Evolutionary conservation across 1,140 invertebrate species (phyloP), one percentile per base, ranked within the genome.

Genomic region (Chrysopa pallens): DNA sequence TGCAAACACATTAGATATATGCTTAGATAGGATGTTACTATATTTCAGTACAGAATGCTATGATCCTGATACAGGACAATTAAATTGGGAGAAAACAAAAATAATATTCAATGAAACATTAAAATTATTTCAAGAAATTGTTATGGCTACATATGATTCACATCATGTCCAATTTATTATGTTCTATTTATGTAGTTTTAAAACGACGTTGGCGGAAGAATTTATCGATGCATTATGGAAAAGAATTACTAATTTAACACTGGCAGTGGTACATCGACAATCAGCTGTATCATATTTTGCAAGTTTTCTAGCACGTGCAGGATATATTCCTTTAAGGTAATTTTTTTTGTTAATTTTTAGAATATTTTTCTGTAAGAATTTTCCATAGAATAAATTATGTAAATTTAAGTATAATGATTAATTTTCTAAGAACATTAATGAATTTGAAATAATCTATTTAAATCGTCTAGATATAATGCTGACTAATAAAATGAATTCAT

Each of bases 101-200:
- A 43, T 43, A 43, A 49, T 66, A 11, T 69, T 69, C 43, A 52
- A 60, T 6, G 63, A 68, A 61, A 58, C 68, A 42, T 48, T 81
- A n/a, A 53, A 60, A 35, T 62, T 73, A 15, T 90, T 89, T 60
- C 78, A 88, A 46, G 68, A 70, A 50, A 58, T 81, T 36, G 72
- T 89, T 43, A 58, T 90, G 40, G 72, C 74, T 3, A 85, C 80
- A 8, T 73, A 83, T 53, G 76, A 70, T 23, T 76, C 70, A 39
- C 71, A 75, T 56, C 82, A 86, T 57, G 70, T 82, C 6, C 86
- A 88, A 58, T 91, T 82, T 58, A 53, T 85, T 3, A 64, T 85
- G 53, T 88, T 89, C 60, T 77, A 81, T 50, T 60, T 84, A 39
- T 75, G 76, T 56, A 79, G 76, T 52, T 70, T 84, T 42, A 78